Conservation (phyloP, 2,888 invertebrate genomes). For the Taphrorychus bicolor region DNA sequence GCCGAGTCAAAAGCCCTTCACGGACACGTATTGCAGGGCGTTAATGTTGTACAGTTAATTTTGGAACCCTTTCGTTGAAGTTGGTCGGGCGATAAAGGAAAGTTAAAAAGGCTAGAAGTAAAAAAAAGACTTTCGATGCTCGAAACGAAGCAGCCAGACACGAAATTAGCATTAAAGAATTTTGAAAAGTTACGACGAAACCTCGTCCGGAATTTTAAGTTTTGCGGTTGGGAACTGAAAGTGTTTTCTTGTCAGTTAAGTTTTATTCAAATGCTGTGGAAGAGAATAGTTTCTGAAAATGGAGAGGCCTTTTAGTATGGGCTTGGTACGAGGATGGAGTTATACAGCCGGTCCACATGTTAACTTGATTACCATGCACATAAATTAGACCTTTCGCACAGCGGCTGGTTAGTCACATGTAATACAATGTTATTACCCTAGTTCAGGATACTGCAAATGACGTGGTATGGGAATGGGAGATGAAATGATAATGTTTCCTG, state of each 20-base stretch:
- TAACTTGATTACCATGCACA: too few relatives aligned
- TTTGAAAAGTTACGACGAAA: background rate
- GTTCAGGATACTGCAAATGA: too few relatives aligned
- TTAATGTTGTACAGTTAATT: background rate
- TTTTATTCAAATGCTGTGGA: background rate
- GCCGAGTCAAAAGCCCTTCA: background rate
- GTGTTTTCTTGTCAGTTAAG: background rate
- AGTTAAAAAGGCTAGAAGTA: background rate
- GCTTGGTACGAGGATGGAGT: too few relatives aligned
- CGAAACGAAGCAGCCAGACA: background rate
- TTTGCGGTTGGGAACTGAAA: background rate
- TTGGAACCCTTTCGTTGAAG: background rate
- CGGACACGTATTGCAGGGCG: background rate
- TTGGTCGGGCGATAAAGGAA: background rate
- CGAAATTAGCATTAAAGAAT: constrained; percentile 12
- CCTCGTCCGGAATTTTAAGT: background rate
- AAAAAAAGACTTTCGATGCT: background rate
- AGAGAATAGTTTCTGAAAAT: too few relatives aligned
- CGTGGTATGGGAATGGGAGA: too few relatives aligned
- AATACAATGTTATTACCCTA: too few relatives aligned
- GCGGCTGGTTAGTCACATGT: too few relatives aligned
- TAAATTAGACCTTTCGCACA: too few relatives aligned
- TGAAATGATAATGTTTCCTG: too few relatives aligned
- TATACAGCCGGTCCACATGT: too few relatives aligned
- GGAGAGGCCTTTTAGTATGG: too few relatives aligned